phyloP scores from a whole-genome alignment of 2,797 vertebrate species.

The Sphenodon punctatus region DNA sequence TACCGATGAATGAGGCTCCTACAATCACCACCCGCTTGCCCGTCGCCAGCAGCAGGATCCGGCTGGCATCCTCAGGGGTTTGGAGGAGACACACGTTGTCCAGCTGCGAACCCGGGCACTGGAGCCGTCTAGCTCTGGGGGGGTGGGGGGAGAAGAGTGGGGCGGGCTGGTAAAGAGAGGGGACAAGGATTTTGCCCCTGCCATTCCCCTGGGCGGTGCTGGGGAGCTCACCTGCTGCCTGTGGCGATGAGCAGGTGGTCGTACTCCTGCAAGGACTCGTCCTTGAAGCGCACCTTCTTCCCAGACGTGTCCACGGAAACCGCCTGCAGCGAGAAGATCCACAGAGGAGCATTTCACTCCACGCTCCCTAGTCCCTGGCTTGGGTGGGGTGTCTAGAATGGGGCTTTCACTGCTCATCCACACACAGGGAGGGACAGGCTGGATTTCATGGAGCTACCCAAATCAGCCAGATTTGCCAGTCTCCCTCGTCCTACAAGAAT shows the following conservation, averaged over 20 bases:
- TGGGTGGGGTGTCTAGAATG: too few relatives aligned
- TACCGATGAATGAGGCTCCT: conserved; percentile 89
- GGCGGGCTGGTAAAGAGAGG: not conserved
- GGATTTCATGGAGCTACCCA: too few relatives aligned
- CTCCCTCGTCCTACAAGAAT: too few relatives aligned
- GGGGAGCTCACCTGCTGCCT: conserved; percentile 79
- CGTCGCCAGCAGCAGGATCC: conserved; percentile 74
- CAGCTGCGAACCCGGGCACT: conserved; percentile 80
- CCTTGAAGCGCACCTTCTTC: conserved; percentile 75
- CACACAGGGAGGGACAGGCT: too few relatives aligned
- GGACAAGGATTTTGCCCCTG: not conserved
- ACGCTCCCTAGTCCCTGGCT: not conserved
- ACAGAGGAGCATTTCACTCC: not conserved
- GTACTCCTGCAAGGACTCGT: conserved; percentile 79
- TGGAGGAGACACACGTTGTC: conserved; percentile 79
- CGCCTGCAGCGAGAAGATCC: conserved; percentile 70
- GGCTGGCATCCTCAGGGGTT: conserved; percentile 79
- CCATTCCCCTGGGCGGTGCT: accelerated
- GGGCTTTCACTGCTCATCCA: too few relatives aligned
- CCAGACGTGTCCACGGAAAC: conserved; percentile 73
- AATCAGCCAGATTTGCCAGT: too few relatives aligned
- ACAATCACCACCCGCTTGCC: conserved; percentile 77
- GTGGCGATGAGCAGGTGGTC: conserved; percentile 87
- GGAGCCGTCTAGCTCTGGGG: conserved; percentile 76
- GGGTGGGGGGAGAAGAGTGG: not conserved